Evolutionary conservation across 2,888 invertebrate species (phyloP).

Genomic region (Ceraclea dissimilis): DNA sequence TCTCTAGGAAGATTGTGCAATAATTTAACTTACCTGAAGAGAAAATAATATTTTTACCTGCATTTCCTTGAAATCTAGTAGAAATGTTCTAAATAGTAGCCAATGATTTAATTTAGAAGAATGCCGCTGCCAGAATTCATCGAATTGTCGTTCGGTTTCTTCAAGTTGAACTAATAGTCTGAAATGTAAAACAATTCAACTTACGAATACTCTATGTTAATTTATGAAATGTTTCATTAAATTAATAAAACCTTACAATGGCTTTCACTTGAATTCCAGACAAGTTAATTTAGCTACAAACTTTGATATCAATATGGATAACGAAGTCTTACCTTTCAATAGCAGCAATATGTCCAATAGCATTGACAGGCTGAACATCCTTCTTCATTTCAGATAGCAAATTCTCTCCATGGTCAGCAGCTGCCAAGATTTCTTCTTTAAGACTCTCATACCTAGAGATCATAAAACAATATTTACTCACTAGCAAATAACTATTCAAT

Average conservation of each 20-base stretch:
- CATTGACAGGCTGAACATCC: conserved; percentile 60
- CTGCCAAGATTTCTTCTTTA: conserved; percentile 79
- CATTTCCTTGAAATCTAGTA: conserved; percentile 88
- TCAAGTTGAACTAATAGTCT: conserved; percentile 87
- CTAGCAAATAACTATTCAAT: not conserved
- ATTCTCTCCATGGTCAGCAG: conserved; percentile 83
- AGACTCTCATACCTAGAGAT: conserved; percentile 58
- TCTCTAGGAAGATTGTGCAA: not conserved
- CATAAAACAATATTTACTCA: conserved; percentile 1
- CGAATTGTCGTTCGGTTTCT: conserved; percentile 90
- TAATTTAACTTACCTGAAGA: not conserved
- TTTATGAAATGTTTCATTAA: not conserved
- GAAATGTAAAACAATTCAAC: conserved; percentile 1
- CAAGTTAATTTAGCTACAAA: no score
- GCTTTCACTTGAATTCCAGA: no score
- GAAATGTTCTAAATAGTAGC: conserved; percentile 84
- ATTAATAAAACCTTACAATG: not conserved
- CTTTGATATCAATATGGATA: no score
- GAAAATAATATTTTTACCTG: conserved; percentile 48
- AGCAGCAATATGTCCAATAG: conserved; percentile 81
- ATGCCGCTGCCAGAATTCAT: conserved; percentile 91
- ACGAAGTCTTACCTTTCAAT: conserved; percentile 83
- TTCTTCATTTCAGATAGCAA: conserved; percentile 69
- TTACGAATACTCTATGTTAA: not conserved
- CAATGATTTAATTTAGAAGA: conserved; percentile 84